A percentile compares a stretch with the other conserved stretches of the same genome.
Evolutionary conservation across 2,888 invertebrate genomes (phyloP).

Genomic region (Ophraella communa): DNA sequence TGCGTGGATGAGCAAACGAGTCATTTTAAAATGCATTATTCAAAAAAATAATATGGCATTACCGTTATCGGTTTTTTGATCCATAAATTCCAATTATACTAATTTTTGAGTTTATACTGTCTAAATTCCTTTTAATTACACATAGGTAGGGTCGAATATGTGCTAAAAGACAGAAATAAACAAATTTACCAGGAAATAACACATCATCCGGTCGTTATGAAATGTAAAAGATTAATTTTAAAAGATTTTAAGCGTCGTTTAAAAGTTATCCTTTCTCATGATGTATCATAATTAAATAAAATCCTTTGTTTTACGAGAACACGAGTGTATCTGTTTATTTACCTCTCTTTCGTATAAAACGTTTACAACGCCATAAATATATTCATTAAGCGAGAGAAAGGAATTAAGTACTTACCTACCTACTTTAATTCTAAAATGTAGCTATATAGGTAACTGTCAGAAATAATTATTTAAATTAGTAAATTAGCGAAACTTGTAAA

Average conservation of each 20-base stretch:
- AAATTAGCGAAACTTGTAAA: constrained; percentile 10
- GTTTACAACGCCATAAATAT: neutral
- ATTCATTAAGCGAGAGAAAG: neutral
- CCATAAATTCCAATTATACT: too few species aligned
- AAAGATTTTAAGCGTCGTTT: neutral
- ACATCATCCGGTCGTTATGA: too few species aligned
- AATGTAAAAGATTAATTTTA: neutral
- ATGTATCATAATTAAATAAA: neutral
- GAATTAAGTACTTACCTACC: neutral
- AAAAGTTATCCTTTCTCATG: neutral
- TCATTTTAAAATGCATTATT: too few species aligned
- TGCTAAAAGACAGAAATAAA: too few species aligned
- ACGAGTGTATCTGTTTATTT: neutral
- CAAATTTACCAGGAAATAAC: too few species aligned
- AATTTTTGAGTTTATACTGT: too few species aligned
- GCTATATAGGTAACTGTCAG: neutral
- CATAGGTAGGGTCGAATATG: too few species aligned
- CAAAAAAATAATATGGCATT: too few species aligned
- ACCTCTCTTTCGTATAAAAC: neutral
- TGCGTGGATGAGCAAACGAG: too few species aligned
- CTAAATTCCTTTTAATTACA: too few species aligned
- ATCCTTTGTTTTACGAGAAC: neutral
- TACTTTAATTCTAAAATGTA: neutral
- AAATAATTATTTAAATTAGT: constrained; percentile 1
- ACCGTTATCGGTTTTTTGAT: too few species aligned